These are phyloP conservation scores for Aix galericulata DNA, from an alignment of 2,113 vertebrate genomes.

Conservation along the genomic window DNA sequence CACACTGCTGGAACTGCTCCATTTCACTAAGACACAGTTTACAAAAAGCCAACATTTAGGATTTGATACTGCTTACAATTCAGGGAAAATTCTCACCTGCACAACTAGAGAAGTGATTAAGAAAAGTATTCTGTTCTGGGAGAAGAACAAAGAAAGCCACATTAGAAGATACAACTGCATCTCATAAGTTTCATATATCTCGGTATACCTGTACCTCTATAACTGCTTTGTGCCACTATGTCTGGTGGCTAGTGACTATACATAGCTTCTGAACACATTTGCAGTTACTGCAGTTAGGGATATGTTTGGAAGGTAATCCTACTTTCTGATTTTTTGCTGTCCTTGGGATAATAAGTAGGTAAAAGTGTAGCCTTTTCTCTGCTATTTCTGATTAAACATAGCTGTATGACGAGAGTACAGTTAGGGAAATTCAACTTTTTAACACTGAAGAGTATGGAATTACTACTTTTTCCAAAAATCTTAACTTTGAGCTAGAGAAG, in stretches of 20 bases:
- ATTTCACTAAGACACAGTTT: background rate
- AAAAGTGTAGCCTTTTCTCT: background rate
- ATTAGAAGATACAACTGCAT: background rate
- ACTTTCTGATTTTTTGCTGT: background rate
- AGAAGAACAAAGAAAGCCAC: background rate
- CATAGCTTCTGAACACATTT: background rate
- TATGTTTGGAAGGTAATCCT: background rate
- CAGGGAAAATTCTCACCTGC: background rate
- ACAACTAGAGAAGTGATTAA: background rate
- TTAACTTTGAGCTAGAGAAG: background rate
- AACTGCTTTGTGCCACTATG: background rate
- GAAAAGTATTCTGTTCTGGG: background rate
- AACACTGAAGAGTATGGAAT: background rate
- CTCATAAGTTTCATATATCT: background rate
- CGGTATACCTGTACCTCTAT: background rate
- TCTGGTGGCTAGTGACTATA: background rate
- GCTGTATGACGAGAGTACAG: background rate
- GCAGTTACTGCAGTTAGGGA: background rate
- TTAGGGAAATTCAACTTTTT: background rate
- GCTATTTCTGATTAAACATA: background rate
- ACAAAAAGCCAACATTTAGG: background rate
- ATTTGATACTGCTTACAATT: background rate
- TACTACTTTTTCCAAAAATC: background rate
- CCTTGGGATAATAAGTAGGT: background rate
- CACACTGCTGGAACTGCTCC: background rate